Conservation (phyloP, 2,113 vertebrate species). For the Eurypyga helias region DNA sequence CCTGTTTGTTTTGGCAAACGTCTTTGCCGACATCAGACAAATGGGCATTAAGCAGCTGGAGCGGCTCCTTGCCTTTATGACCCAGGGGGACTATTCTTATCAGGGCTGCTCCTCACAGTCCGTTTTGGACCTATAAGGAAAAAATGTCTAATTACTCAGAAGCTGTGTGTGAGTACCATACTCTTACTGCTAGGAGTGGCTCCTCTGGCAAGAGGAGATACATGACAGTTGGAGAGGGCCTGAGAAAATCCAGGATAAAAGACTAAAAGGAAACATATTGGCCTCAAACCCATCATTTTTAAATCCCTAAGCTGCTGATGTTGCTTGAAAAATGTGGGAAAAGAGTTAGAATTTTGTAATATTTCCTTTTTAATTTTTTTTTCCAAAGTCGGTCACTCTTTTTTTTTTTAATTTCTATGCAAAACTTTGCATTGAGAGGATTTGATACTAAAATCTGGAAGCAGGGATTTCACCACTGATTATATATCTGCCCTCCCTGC, state of each 20-base stretch:
- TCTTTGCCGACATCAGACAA: slow-evolving; percentile 16
- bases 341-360: background rate
- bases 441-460: background rate
- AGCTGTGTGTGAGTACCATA: background rate
- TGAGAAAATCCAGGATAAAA: background rate
- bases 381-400: background rate
- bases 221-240: background rate
- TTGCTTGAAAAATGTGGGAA: background rate
- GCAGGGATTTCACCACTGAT: background rate
- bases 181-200: background rate
- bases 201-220: background rate
- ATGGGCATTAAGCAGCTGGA: slow-evolving; percentile 44
- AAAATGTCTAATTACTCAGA: background rate
- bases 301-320: background rate
- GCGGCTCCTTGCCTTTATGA: background rate
- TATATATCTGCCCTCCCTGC: background rate
- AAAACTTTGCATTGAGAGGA: background rate
- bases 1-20: slow-evolving; percentile 50
- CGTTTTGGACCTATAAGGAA: background rate
- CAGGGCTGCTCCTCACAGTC: background rate
- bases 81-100: slow-evolving; percentile 40
- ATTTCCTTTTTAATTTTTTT: background rate
- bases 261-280: background rate
- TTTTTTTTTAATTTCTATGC: background rate
- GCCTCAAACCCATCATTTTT: background rate